Evolutionary conservation across 2,888 invertebrate species (phyloP).

Genomic region (Mellilla xanthometata): DNA sequence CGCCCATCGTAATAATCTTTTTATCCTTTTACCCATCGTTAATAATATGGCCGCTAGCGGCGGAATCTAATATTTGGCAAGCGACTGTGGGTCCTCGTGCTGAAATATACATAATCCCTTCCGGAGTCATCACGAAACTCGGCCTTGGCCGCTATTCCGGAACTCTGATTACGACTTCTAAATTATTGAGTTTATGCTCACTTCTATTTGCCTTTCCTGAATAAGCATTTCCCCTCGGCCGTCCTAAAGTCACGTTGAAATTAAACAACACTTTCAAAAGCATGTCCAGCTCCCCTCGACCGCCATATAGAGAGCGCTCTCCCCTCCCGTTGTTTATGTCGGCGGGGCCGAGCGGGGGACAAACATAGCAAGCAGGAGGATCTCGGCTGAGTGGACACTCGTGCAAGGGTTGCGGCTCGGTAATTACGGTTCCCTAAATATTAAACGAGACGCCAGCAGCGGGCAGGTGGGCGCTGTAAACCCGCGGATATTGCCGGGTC

Average conservation of each 20-base stretch:
- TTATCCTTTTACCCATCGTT: neutral
- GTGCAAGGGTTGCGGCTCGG: constrained; percentile 30
- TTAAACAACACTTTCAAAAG: constrained; percentile 13
- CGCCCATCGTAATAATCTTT: constrained; percentile 12
- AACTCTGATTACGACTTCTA: no score
- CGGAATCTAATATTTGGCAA: no score
- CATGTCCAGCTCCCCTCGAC: constrained; percentile 19
- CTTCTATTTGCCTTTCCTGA: no score
- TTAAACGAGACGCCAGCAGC: constrained; percentile 29
- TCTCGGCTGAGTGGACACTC: constrained; percentile 34
- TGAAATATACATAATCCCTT: no score
- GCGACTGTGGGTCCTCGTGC: no score
- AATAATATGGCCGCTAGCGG: no score
- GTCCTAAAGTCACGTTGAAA: constrained; percentile 17
- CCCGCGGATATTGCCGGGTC: neutral
- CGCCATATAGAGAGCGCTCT: constrained; percentile 26
- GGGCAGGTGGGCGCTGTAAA: constrained; percentile 7
- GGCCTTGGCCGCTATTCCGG: no score
- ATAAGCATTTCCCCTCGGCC: neutral
- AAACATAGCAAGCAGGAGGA: constrained; percentile 25
- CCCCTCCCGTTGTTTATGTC: constrained; percentile 30
- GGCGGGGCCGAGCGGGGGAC: constrained; percentile 21
- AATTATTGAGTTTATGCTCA: no score
- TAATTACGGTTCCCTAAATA: constrained; percentile 32
- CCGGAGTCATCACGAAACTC: no score